These are phyloP conservation scores for Pelodytes ibericus DNA, from an alignment of 2,797 vertebrate species.

Conservation along the genomic window DNA sequence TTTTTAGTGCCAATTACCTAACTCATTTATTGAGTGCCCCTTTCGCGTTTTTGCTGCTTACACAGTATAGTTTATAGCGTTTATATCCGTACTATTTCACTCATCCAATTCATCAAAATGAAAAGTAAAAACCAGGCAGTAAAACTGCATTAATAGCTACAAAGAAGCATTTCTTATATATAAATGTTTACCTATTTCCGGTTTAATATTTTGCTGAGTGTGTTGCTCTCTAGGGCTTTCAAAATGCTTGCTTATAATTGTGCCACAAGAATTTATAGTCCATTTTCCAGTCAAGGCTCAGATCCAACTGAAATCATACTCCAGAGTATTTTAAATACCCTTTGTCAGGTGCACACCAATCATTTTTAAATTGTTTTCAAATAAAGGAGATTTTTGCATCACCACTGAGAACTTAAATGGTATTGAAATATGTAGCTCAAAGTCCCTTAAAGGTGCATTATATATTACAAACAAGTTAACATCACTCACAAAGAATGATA, in stretches of 20 bases:
- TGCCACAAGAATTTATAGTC: conserved; percentile 35
- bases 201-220: conserved; percentile 17
- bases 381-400: conserved; percentile 33
- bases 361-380: conserved; percentile 41
- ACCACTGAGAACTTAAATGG: conserved; percentile 3
- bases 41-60: no score
- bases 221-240: conserved; percentile 33
- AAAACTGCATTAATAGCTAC: conserved; percentile 25
- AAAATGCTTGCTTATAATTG: conserved; percentile 40
- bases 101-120: no score
- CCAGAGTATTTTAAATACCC: conserved; percentile 37
- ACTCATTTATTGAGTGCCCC: no score
- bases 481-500: not conserved
- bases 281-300: conserved; percentile 28
- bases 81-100: no score
- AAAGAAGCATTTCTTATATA: not conserved
- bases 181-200: conserved; percentile 20
- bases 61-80: no score
- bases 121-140: not conserved
- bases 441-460: conserved; percentile 30
- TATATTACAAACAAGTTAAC: conserved; percentile 11
- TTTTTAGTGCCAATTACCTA: no score
- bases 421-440: conserved; percentile 14
- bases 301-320: conserved; percentile 38
- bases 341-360: conserved; percentile 25